These are phyloP conservation scores for Coelopa pilipes DNA, from an alignment of 2,888 invertebrate species.

Conservation along the genomic window DNA sequence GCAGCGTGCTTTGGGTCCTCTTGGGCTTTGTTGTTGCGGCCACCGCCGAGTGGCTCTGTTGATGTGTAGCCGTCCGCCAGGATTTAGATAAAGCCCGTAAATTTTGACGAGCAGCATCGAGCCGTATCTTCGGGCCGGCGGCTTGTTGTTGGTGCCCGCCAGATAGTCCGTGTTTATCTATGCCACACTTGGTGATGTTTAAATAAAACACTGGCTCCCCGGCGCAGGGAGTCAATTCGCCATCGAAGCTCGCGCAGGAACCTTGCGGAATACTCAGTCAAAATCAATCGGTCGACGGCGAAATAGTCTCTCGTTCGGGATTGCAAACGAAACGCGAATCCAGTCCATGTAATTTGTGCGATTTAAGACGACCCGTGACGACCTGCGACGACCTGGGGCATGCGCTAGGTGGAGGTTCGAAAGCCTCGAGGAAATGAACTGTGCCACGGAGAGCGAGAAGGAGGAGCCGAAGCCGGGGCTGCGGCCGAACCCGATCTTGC, in stretches of 20 bases:
- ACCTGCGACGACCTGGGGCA: not conserved
- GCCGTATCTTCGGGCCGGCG: not conserved
- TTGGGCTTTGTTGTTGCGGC: not conserved
- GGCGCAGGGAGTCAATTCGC: conserved; percentile 14
- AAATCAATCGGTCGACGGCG: not conserved
- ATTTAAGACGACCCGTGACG: no score
- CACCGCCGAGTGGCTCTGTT: conserved; percentile 27
- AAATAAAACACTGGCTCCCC: conserved; percentile 2
- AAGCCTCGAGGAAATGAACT: conserved; percentile 51
- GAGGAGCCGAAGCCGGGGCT: conserved; percentile 70
- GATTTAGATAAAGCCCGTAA: conserved; percentile 56
- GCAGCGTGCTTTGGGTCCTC: no score
- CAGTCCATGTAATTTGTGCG: no score
- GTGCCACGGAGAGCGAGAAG: conserved; percentile 51
- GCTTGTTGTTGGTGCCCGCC: not conserved
- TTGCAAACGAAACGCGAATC: no score
- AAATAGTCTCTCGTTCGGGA: no score
- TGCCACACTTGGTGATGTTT: conserved; percentile 4
- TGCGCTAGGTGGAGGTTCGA: not conserved
- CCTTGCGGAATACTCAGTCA: not conserved
- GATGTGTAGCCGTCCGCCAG: conserved; percentile 59
- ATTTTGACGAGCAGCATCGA: conserved; percentile 23
- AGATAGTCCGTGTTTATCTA: conserved; percentile 25
- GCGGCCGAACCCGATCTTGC: conserved; percentile 78
- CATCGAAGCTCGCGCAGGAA: not conserved